Percentiles rank a stretch among this genome's conserved stretches.
Conservation (phyloP, 2,113 vertebrate species). For the Chaenogobius annularis region DNA sequence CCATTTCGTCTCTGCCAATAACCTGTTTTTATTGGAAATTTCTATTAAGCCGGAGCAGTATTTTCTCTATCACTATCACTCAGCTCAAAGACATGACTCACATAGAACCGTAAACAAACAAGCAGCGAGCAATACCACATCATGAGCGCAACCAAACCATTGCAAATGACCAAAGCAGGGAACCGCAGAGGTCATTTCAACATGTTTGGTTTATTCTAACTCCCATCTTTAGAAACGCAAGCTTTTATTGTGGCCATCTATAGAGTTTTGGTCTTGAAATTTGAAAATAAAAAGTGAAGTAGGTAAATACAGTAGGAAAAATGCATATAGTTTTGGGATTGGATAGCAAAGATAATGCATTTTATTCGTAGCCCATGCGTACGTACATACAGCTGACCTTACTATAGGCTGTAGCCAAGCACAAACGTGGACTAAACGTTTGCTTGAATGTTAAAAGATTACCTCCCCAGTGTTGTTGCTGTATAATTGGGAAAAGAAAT, state of each 20-base stretch:
- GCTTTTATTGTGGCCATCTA: neutral
- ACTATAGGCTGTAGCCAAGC: too few species aligned
- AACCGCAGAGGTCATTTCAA: slow-evolving; percentile 11
- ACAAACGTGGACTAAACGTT: too few species aligned
- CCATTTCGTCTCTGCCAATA: neutral
- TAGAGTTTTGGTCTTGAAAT: slow-evolving; percentile 11
- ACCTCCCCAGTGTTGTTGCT: too few species aligned
- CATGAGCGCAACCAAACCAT: neutral
- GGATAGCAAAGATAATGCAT: too few species aligned
- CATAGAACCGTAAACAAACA: slow-evolving; percentile 1
- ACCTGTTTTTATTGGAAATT: neutral
- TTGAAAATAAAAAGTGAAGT: neutral
- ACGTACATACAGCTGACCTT: too few species aligned
- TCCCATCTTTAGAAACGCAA: neutral
- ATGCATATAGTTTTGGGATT: neutral
- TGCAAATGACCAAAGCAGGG: slow-evolving; percentile 22
- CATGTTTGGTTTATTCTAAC: slow-evolving; percentile 5
- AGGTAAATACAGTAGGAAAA: slow-evolving; percentile 3
- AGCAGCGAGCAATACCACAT: slow-evolving; percentile 2
- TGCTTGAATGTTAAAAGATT: too few species aligned
- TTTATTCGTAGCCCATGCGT: too few species aligned
- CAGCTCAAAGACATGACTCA: slow-evolving; percentile 17
- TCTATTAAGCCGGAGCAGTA: slow-evolving; percentile 1
- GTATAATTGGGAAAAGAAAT: too few species aligned
- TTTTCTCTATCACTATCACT: slow-evolving; percentile 4